Base-by-base conservation (phyloP, 2,888 invertebrate species). In the Pardosa pseudoannulata region DNA sequence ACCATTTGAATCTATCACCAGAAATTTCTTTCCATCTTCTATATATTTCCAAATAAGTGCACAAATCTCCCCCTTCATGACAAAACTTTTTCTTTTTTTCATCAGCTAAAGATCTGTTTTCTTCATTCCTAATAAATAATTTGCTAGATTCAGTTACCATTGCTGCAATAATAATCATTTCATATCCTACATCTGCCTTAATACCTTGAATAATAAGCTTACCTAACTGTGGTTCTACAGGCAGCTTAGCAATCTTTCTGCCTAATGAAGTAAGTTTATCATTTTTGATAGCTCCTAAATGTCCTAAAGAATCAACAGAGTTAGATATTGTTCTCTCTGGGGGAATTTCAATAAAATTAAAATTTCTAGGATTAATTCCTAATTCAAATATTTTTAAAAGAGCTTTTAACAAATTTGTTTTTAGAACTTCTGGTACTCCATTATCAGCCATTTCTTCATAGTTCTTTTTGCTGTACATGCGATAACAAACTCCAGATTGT, bases 391-490 rank as follows among this genome's bases (percentile, higher is more conserved):
- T 64, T 72, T 88, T 85, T 29, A 88, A 62, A n/a, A 88, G 32
- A 19, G 88, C 88, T 67, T 32, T 70, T n/a, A 68, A 62, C 1
- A 88, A 65, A 67, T 76, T 80, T 9, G 74, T 79, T 80, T 67
- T 91, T 7, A 91, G 88, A 16, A 92, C 91, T 88, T 92, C 92
- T 32, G 92, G 92, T 23, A 89, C 81, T n/a, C 90, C 88, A 36
- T 75, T 88, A 19, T 87, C 80, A 5, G 89, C 88, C 91, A 92
- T 91, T 65, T 72, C 28, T 7, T 89, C 70, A 88, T 89, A 92
- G 16, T 90, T 89, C 23, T 89, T 89, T 68, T 91, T 88, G 5
- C 90, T 90, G 88, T 91, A 92, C 31, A 92, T 89, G 31, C 92
- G 89, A 88, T 90, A 91, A 87, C 91, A 92, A 62, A 89, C 89